Base-by-base conservation (phyloP, 1,140 invertebrate species). In the Nixonia krombeini region DNA sequence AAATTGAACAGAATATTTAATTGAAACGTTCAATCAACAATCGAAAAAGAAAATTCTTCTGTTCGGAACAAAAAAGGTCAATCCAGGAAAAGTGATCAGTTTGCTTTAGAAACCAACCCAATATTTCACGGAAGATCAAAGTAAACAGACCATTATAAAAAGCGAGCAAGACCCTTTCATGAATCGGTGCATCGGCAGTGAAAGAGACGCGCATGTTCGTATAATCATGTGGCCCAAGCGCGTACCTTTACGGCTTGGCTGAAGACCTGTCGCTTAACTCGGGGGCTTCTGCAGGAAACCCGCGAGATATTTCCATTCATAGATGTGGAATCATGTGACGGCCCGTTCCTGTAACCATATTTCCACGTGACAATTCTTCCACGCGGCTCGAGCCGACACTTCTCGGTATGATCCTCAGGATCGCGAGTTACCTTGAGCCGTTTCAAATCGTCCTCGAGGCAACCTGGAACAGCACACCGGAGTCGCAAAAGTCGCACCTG, bases 201-300 rank as follows among this genome's bases (percentile, higher is more conserved):
- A 52, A 69, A 76, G 71, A 70, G 72, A 70, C 66, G 63, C 70
- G 68, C 69, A 74, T 76, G 75, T 73, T 70, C 58, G 55, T 74
- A 68, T 76, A 76, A 73, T 70, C 58, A 57, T 74, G 70, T 58
- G 61, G 62, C 15, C 55, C 25, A 40, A 68, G 51, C 69, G 73
- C 66, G 77, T 80, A 81, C 79, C 78, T 82, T 82, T 82, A 82
- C 78, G 80, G 81, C 79, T 82, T 81, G 77, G 78, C n/a, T n/a
- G n/a, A 82, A 83, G 80, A 82, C 80, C 76, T 74, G 78, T 73
- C 72, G 69, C 58, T 63, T 79, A 63, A 56, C 64, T 46, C 74
- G 78, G 76, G 79, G 79, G 81, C 77, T 82, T 83, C 78, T 75
- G 74, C 74, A 65, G 74, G 79, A 82, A 81, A 82, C 73, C 75